Conservation (phyloP, 2,797 vertebrate genomes). For the Poecilia picta region DNA sequence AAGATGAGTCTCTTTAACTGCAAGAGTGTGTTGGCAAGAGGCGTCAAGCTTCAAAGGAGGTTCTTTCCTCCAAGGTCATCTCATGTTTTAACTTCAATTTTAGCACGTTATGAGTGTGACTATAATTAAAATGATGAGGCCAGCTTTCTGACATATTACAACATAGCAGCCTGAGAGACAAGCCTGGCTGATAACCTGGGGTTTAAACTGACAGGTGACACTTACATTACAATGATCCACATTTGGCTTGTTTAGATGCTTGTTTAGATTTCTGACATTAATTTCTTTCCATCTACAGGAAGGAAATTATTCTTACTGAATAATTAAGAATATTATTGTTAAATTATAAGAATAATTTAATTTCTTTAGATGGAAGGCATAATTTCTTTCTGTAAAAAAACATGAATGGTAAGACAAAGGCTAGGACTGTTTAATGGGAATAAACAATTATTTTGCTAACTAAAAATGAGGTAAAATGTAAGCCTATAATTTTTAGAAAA, state of each 20-base stretch:
- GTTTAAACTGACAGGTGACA: slow-evolving; percentile 5
- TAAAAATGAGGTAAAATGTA: not conserved
- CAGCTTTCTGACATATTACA: slow-evolving; percentile 40
- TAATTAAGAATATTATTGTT: not conserved
- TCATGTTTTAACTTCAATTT: slow-evolving; percentile 53
- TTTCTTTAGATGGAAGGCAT: too few relatives aligned
- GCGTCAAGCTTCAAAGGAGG: slow-evolving; percentile 48
- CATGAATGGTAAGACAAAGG: not conserved
- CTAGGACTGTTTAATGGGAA: not conserved
- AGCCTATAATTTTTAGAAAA: not conserved
- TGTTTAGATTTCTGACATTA: not conserved
- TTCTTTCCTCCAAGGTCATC: slow-evolving; percentile 58
- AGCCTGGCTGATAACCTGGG: slow-evolving; percentile 13
- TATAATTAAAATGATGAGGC: slow-evolving; percentile 52
- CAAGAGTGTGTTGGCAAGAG: slow-evolving; percentile 43
- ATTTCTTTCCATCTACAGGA: not conserved
- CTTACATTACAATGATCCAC: not conserved
- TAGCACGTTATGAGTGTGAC: slow-evolving; percentile 52
- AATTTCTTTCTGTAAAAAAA: too few relatives aligned
- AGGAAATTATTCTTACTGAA: not conserved
- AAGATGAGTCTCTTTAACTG: slow-evolving; percentile 65
- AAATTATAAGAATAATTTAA: too few relatives aligned
- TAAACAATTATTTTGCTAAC: not conserved
- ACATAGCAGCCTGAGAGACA: slow-evolving; percentile 21
- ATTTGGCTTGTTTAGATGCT: not conserved